Base-by-base conservation (phyloP, 2,797 vertebrate genomes). In the Silurus aristotelis region DNA sequence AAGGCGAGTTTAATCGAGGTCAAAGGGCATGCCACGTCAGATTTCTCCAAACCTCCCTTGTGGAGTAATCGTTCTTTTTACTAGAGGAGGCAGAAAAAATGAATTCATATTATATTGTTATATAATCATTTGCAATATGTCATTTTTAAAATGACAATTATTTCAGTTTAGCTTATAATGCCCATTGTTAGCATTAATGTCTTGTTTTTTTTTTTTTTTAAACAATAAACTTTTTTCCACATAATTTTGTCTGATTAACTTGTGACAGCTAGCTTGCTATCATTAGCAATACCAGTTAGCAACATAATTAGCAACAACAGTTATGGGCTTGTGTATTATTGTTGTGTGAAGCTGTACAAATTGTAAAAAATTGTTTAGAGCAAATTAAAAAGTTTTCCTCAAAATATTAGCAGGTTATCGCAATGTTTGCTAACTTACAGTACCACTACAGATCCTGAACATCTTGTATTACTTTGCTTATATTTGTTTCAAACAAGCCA, bases 1-100 rank as follows among this genome's bases (percentile, higher is more conserved):
- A 67, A 79, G 58, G 76, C 27, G 68, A 68, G 82, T 86, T 67
- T 76, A 46, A 38, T 58, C 80, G 31, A 77, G 80, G 80, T 48
- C 31, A 76, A 46, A 82, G 71, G 31, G 71, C 15, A 15, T 19
- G 64, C 20, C 52, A 43, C 15, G 10, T 82, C 63, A 61, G 31
- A 77, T 60, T 12, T 60, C 22, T 20, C 6, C 31, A 82, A 81
- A 75, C 46, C 78, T 85, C 20, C n/a, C 58, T 27, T 58, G 13
- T 60, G 27, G 25, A n/a, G 43, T 80, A 25, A 73, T 71, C 52
- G 27, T 8, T 77, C 14, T 20, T 38, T 79, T 6, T 38, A 58
- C 58, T 67, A 0, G 9, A 85, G 60, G 22, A 43, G 6, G 9
- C 8, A 5, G 15, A 5, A 5, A 38, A 38, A 38, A 38, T 38